A percentile compares a stretch with the other conserved stretches of the same genome.
phyloP scores from a whole-genome alignment of 1,140 invertebrate genomes.

The Drosophila pachea region DNA sequence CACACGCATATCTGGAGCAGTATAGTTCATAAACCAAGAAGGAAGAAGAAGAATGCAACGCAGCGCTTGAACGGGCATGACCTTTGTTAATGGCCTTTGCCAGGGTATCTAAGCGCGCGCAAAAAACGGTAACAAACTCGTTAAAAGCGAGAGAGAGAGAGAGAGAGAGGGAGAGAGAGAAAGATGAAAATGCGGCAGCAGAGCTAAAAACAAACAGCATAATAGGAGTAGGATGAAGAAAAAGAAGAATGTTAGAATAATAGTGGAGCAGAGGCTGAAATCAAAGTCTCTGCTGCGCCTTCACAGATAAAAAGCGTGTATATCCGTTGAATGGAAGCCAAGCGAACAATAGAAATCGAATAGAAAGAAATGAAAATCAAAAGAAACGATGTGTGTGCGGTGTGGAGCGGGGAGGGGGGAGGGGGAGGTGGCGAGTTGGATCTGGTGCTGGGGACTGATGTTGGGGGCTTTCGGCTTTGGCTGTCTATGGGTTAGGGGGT shows the following conservation, averaged over 20 bases:
- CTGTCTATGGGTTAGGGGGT: no score
- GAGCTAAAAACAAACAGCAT: no score
- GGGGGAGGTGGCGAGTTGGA: constrained; percentile 1
- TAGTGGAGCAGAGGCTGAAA: constrained; percentile 30
- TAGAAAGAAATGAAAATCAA: constrained; percentile 7
- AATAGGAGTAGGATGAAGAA: constrained; percentile 10
- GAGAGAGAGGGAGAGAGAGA: background rate
- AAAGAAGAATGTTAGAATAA: constrained; percentile 11
- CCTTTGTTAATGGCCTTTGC: background rate
- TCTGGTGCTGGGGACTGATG: background rate
- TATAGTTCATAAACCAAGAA: no score
- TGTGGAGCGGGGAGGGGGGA: background rate
- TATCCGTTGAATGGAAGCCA: constrained; percentile 56
- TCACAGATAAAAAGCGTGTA: constrained; percentile 60
- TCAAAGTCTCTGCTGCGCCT: constrained; percentile 10
- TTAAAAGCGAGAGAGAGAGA: constrained; percentile 12
- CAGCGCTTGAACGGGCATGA: background rate
- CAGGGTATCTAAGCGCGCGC: constrained; percentile 18
- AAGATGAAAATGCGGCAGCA: no score
- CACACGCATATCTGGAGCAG: no score
- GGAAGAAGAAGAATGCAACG: no score
- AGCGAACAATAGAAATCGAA: constrained; percentile 38
- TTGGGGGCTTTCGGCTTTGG: no score
- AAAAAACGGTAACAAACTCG: constrained; percentile 21
- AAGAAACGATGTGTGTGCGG: background rate